These are phyloP conservation scores for Nephrotoma flavescens DNA, from an alignment of 2,888 invertebrate species.

Conservation along the genomic window DNA sequence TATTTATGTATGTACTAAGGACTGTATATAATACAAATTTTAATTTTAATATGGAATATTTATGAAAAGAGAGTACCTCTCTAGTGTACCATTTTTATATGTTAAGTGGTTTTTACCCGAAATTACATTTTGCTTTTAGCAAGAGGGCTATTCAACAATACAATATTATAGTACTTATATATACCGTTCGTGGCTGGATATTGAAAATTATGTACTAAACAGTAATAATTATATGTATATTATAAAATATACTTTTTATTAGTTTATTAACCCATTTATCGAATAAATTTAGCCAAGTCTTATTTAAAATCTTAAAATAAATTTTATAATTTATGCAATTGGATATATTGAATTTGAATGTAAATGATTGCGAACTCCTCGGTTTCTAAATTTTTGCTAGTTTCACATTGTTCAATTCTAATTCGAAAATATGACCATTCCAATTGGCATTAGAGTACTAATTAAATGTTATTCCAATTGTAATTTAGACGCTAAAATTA, in stretches of 20 bases:
- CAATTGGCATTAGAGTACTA: no score
- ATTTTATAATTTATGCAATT: not conserved
- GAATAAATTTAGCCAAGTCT: not conserved
- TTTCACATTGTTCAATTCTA: no score
- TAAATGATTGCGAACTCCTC: no score
- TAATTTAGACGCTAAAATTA: no score
- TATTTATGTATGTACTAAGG: not conserved
- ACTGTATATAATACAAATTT: not conserved
- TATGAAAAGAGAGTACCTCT: not conserved
- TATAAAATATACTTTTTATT: not conserved
- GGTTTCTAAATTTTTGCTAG: no score
- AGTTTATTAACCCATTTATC: not conserved
- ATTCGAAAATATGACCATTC: no score
- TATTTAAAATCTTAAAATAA: not conserved
- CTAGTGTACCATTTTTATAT: not conserved
- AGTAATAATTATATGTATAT: not conserved
- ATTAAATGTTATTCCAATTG: no score
- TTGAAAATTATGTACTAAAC: not conserved
- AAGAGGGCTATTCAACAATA: not conserved
- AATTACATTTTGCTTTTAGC: not conserved
- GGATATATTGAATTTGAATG: not conserved
- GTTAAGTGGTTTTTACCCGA: not conserved
- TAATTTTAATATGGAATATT: not conserved
- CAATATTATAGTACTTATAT: not conserved
- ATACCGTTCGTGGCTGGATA: not conserved